These are phyloP conservation scores for Drosophila sp. DNA, from an alignment of 1,140 invertebrate genomes.

Conservation along the genomic window DNA sequence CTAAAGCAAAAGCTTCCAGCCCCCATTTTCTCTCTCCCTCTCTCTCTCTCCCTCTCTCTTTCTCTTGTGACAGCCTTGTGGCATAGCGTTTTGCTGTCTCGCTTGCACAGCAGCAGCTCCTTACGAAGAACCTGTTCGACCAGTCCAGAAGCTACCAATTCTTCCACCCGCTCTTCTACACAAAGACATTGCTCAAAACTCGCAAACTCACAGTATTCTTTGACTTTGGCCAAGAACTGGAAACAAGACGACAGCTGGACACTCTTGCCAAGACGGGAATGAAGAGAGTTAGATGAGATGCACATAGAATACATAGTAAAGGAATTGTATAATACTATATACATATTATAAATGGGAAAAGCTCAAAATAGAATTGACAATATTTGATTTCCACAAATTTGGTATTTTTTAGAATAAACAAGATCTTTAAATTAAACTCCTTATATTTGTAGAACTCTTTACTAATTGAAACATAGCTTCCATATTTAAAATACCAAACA, in stretches of 20 bases:
- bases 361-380: too few relatives aligned
- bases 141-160: constrained; percentile 18
- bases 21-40: not conserved
- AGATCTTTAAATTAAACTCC: too few relatives aligned
- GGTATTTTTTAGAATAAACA: too few relatives aligned
- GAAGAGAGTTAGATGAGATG: too few relatives aligned
- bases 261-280: constrained; percentile 3
- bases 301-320: too few relatives aligned
- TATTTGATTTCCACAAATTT: too few relatives aligned
- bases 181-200: not conserved
- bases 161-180: constrained; percentile 15
- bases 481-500: too few relatives aligned
- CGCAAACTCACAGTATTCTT: constrained; percentile 22
- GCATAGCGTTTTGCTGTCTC: constrained; percentile 21
- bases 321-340: too few relatives aligned
- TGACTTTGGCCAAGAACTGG: not conserved
- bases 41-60: constrained; percentile 2
- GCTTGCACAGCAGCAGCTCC: constrained; percentile 17
- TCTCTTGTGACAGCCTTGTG: not conserved
- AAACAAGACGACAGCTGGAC: not conserved
- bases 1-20: constrained; percentile 18
- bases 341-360: too few relatives aligned
- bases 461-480: too few relatives aligned
- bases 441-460: too few relatives aligned
- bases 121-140: constrained; percentile 45